These are phyloP conservation scores for Xenopus borealis DNA, from an alignment of 2,113 vertebrate species.

Conservation along the genomic window DNA sequence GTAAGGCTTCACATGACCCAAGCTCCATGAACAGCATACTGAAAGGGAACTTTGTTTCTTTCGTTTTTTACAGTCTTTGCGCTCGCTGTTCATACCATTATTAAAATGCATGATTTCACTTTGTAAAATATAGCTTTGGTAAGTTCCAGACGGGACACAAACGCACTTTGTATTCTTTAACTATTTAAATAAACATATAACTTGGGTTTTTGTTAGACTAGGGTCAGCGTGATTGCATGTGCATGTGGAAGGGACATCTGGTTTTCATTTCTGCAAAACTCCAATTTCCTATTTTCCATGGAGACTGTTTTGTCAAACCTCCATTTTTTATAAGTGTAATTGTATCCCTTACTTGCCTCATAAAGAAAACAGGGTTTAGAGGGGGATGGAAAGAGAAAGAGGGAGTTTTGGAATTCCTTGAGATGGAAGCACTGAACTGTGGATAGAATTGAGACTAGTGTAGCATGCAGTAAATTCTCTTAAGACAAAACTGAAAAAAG, in stretches of 20 bases:
- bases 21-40: not conserved
- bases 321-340: conserved; percentile 45
- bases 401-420: conserved; percentile 16
- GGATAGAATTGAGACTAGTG: conserved; percentile 1
- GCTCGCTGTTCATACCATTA: not conserved
- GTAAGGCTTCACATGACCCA: not conserved
- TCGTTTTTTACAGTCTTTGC: not conserved
- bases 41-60: not conserved
- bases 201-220: conserved; percentile 18
- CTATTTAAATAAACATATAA: conserved; percentile 12
- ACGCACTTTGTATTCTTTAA: not conserved
- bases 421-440: conserved; percentile 12
- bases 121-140: conserved; percentile 1
- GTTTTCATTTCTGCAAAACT: conserved; percentile 41
- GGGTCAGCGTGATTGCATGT: conserved; percentile 36
- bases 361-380: conserved; percentile 36
- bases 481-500: not conserved
- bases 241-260: conserved; percentile 32
- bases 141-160: not conserved
- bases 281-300: conserved; percentile 47
- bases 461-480: conserved; percentile 4
- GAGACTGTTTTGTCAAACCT: conserved; percentile 42
- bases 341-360: conserved; percentile 40
- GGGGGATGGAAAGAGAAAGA: conserved; percentile 24
- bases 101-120: not conserved